Conservation (phyloP, 2,888 invertebrate species). For the Priocnemis perturbator region DNA sequence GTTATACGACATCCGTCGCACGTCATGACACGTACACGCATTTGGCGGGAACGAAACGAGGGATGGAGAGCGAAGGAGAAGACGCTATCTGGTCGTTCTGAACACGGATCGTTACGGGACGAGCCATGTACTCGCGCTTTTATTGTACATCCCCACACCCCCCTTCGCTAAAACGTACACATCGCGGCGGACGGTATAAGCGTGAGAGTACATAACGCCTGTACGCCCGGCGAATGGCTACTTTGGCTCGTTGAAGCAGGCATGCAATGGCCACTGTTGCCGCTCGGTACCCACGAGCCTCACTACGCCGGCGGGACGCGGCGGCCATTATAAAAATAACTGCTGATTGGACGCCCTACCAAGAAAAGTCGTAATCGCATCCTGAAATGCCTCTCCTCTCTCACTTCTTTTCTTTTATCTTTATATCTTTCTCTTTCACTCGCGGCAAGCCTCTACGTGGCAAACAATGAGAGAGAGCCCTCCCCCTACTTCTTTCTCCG, state of each 20-base stretch:
- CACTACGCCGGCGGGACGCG: slow-evolving; percentile 51
- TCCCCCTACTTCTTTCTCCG: slow-evolving; percentile 16
- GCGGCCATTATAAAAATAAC: slow-evolving; percentile 75
- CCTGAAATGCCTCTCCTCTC: slow-evolving; percentile 62
- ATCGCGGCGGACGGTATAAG: too few relatives aligned
- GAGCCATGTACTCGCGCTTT: too few relatives aligned
- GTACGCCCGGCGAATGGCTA: slow-evolving; percentile 56
- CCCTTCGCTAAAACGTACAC: too few relatives aligned
- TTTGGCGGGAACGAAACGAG: too few relatives aligned
- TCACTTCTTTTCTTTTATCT: slow-evolving; percentile 17
- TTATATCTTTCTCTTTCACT: slow-evolving; percentile 16
- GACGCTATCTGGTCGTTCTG: too few relatives aligned
- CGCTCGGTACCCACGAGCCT: slow-evolving; percentile 19
- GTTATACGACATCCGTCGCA: too few relatives aligned
- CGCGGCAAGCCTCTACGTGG: slow-evolving; percentile 23
- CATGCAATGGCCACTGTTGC: slow-evolving; percentile 61
- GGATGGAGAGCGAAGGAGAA: too few relatives aligned
- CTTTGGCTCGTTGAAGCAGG: slow-evolving; percentile 58
- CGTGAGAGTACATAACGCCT: slow-evolving; percentile 45
- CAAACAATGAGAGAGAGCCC: slow-evolving; percentile 28
- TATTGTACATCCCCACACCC: too few relatives aligned
- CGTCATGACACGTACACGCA: too few relatives aligned
- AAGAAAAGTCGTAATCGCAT: slow-evolving; percentile 75
- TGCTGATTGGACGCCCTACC: slow-evolving; percentile 75
- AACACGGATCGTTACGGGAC: too few relatives aligned